These are phyloP conservation scores for Gasteruption jaculator DNA, from an alignment of 2,888 invertebrate species.

Conservation along the genomic window DNA sequence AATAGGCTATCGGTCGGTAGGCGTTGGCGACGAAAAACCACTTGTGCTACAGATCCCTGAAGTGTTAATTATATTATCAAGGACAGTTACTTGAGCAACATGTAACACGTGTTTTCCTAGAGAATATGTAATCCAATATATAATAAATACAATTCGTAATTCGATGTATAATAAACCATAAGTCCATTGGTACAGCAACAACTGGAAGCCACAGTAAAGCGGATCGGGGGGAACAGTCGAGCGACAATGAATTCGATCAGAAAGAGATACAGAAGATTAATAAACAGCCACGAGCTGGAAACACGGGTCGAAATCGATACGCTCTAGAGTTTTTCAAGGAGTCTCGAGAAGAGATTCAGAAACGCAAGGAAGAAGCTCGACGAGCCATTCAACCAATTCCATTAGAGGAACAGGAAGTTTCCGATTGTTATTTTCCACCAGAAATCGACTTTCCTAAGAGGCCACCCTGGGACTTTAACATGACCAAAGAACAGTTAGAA, in stretches of 20 bases:
- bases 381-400: conserved; percentile 56
- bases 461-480: conserved; percentile 79
- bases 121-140: background rate
- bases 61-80: too few species aligned
- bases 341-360: conserved; percentile 66
- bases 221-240: conserved; percentile 36
- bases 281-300: conserved; percentile 57
- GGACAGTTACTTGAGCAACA: too few species aligned
- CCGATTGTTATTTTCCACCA: conserved; percentile 64
- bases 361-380: conserved; percentile 66
- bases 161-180: background rate
- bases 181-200: too few species aligned
- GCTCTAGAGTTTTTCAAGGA: conserved; percentile 82
- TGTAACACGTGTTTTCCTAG: too few species aligned
- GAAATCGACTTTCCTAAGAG: conserved; percentile 77
- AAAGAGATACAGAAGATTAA: conserved; percentile 59
- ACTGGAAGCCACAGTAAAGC: conserved; percentile 28
- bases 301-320: conserved; percentile 63
- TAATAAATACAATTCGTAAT: background rate
- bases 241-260: conserved; percentile 18
- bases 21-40: too few species aligned
- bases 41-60: too few species aligned
- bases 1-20: too few species aligned
- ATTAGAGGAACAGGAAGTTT: conserved; percentile 65
- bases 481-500: conserved; percentile 70